Evolutionary conservation across 2,888 invertebrate genomes (phyloP).

Genomic region (Diaphora mendica): DNA sequence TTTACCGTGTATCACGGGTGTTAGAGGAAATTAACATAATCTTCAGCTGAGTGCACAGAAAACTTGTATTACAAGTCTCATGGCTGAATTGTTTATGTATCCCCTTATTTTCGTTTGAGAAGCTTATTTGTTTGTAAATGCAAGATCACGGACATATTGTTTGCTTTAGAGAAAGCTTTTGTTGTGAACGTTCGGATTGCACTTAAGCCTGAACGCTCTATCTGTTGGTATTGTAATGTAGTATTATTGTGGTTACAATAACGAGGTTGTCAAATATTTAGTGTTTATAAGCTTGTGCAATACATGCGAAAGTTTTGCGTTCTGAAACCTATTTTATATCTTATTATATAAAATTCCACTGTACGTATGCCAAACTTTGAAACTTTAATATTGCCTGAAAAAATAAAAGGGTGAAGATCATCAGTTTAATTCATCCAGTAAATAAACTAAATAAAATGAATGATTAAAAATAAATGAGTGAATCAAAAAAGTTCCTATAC

Average conservation of each 20-base stretch:
- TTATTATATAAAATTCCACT: too few relatives aligned
- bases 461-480: too few relatives aligned
- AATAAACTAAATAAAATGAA: too few relatives aligned
- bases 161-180: background rate
- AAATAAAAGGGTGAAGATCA: too few relatives aligned
- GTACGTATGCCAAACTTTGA: too few relatives aligned
- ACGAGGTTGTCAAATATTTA: background rate
- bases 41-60: constrained; percentile 12
- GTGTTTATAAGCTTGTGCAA: background rate
- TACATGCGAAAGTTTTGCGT: background rate
- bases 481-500: too few relatives aligned
- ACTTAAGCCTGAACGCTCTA: background rate
- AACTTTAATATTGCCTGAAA: too few relatives aligned
- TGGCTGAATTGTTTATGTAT: constrained; percentile 6
- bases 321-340: background rate
- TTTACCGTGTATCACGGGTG: constrained; percentile 1
- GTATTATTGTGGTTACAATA: background rate
- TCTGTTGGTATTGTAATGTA: background rate
- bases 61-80: background rate
- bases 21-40: constrained; percentile 12
- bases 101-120: constrained; percentile 14
- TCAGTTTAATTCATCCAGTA: too few relatives aligned
- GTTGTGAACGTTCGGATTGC: background rate
- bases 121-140: background rate
- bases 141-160: background rate